Evolutionary conservation across 1,140 invertebrate species (phyloP).

Genomic region (Eumeta japonica): DNA sequence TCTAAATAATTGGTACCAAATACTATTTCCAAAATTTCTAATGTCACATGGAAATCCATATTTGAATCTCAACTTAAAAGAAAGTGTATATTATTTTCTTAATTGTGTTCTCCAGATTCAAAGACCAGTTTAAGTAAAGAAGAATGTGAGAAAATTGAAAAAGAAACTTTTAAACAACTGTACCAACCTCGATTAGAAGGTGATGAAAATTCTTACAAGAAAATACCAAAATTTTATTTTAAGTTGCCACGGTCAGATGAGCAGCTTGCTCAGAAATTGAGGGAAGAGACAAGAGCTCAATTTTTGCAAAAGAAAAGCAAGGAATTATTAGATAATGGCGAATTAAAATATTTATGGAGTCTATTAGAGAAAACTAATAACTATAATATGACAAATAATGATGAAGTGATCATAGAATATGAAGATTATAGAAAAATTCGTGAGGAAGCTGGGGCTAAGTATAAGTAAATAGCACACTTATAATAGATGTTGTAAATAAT

Average conservation of each 20-base stretch:
- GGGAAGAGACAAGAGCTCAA: slow-evolving; percentile 82
- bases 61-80: no score
- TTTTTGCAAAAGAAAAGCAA: slow-evolving; percentile 82
- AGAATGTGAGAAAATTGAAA: slow-evolving; percentile 40
- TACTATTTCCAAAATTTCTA: no score
- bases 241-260: slow-evolving; percentile 77
- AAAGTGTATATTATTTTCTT: no score
- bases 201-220: slow-evolving; percentile 35
- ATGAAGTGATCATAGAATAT: slow-evolving; percentile 85
- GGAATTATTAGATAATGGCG: slow-evolving; percentile 82
- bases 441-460: slow-evolving; percentile 68
- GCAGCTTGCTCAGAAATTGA: slow-evolving; percentile 73
- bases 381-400: slow-evolving; percentile 58
- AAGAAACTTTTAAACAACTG: slow-evolving; percentile 41
- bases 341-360: slow-evolving; percentile 82
- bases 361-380: slow-evolving; percentile 78
- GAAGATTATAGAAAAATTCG: slow-evolving; percentile 78
- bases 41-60: no score
- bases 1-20: no score
- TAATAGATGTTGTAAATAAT: background rate
- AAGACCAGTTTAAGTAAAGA: slow-evolving; percentile 35
- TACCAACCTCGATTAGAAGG: slow-evolving; percentile 41
- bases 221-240: slow-evolving; percentile 78
- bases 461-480: slow-evolving; percentile 63
- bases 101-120: slow-evolving; percentile 33